Conservation (phyloP, 2,113 vertebrate species). For the Boleophthalmus pectinirostris region DNA sequence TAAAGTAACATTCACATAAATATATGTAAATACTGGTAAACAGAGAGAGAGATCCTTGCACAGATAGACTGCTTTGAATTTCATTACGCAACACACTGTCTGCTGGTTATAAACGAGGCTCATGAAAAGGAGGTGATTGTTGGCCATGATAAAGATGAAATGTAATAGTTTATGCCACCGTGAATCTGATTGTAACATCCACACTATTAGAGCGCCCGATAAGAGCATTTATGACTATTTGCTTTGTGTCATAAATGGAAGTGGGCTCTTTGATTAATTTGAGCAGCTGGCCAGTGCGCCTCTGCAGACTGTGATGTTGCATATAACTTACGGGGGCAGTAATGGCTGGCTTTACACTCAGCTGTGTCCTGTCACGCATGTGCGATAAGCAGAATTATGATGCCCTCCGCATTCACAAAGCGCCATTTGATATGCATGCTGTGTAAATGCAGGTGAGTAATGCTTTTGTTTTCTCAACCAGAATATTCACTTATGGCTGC, state of each 20-base stretch:
- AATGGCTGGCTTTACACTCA: constrained; percentile 56
- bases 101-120: constrained; percentile 83
- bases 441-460: constrained; percentile 61
- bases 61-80: constrained; percentile 83
- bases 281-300: constrained; percentile 41
- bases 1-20: constrained; percentile 72
- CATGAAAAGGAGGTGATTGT: constrained; percentile 83
- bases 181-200: constrained; percentile 88
- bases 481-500: constrained; percentile 65
- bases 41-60: constrained; percentile 60
- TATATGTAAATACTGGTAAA: constrained; percentile 74
- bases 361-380: constrained; percentile 55
- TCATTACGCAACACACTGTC: constrained; percentile 81
- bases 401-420: constrained; percentile 46
- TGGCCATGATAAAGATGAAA: constrained; percentile 81
- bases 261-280: constrained; percentile 70
- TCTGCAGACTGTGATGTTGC: constrained; percentile 49
- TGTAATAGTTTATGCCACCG: constrained; percentile 92
- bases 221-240: constrained; percentile 73
- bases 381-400: constrained; percentile 70
- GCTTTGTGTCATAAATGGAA: constrained; percentile 64
- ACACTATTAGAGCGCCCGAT: constrained; percentile 65
- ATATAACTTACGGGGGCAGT: constrained; percentile 51
- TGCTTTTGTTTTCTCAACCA: constrained; percentile 64
- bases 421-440: constrained; percentile 48